Evolutionary conservation across 2,797 vertebrate species (phyloP), one percentile per base, ranked within the genome.

Genomic region (Rousettus madagascariensis): DNA sequence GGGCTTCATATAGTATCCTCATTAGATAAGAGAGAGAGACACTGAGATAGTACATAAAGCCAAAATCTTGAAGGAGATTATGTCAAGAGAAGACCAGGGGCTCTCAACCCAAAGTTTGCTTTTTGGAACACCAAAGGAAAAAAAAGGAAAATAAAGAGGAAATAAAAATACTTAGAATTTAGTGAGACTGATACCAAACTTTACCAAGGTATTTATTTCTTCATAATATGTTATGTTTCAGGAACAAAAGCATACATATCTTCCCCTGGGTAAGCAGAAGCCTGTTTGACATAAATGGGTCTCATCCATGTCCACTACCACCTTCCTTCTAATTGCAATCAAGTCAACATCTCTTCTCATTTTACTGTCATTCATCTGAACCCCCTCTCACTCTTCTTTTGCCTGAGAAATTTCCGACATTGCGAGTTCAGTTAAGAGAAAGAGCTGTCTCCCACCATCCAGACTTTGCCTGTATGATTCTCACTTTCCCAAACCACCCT

Each of bases 51-150:
- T 28, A 79, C 8, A 28, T 10, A 17, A 65, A 80, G 85, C 13
- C n/a, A 63, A 55, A 59, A 33, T 69, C 17, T 41, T 63, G 30
- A 65, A 78, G 71, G 26, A n/a, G 24, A 90, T n/a, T 26, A 63
- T 61, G 17, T 22, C 80, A 69, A 55, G 16, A 85, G 43, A 94
- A 91, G 17, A 79, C 15, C 15, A 26, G 4, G 13, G 11, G 3
- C 65, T 95, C 90, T 95, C 51, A 90, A 88, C 9, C 22, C 24
- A 22, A 80, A 49, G 15, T 79, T 86, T 92, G 79, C 86, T 74
- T 85, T 96, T 43, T 51, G 30, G 20, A 92, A 94, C 28, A 68
- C 41, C 19, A 72, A 94, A 30, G 6, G 6, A 91, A 8, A 41
- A 55, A 74, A 49, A 12, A 65, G 28, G 15, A 71, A 82, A 86